These are phyloP conservation scores for Engystomops pustulosus DNA, from an alignment of 2,113 vertebrate genomes.

Conservation along the genomic window DNA sequence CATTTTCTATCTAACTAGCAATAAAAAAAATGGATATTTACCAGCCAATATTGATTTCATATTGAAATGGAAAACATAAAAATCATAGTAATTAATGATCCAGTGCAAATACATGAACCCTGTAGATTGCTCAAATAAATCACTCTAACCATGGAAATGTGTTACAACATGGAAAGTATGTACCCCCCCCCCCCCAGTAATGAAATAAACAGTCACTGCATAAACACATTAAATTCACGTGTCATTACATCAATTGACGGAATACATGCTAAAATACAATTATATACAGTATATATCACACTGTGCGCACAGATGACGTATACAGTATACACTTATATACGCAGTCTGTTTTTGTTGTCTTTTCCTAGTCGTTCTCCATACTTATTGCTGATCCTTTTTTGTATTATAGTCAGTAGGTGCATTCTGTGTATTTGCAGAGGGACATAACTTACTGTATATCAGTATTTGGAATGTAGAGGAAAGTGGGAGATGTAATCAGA, in stretches of 20 bases:
- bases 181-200: constrained; percentile 35
- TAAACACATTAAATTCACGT: constrained; percentile 59
- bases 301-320: constrained; percentile 22
- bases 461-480: too few relatives aligned
- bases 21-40: constrained; percentile 49
- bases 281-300: constrained; percentile 17
- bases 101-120: constrained; percentile 57
- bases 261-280: constrained; percentile 53
- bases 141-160: constrained; percentile 54
- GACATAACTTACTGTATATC: too few relatives aligned
- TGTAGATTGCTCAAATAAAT: constrained; percentile 58
- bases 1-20: constrained; percentile 2
- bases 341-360: too few relatives aligned
- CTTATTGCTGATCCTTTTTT: not conserved
- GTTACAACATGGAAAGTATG: constrained; percentile 25
- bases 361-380: not conserved
- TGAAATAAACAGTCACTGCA: constrained; percentile 48
- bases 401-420: too few relatives aligned
- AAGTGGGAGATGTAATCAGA: too few relatives aligned
- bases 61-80: constrained; percentile 49
- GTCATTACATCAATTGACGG: constrained; percentile 60
- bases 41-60: constrained; percentile 54
- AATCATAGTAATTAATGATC: constrained; percentile 58
- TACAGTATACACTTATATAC: not conserved
- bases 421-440: too few relatives aligned